Evolutionary conservation across 1,140 invertebrate species (phyloP).

Genomic region (Euwallacea fornicatus): DNA sequence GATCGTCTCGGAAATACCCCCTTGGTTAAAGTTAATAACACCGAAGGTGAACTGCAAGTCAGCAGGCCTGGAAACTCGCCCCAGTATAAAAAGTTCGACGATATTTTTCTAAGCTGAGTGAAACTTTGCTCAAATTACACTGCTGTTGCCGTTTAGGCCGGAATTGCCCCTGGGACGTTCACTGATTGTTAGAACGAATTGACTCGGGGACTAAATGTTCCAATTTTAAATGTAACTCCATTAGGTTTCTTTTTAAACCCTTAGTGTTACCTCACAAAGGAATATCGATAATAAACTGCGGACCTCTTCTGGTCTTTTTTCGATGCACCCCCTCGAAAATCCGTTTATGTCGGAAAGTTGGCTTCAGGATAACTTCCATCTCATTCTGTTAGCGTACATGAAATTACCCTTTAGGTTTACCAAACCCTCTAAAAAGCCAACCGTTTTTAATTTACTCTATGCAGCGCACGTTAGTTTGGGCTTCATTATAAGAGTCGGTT

Average conservation of each 20-base stretch:
- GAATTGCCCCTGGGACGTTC: slow-evolving; percentile 5
- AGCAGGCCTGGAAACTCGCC: slow-evolving; percentile 30
- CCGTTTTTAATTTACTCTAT: too few species aligned
- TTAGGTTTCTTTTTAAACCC: too few species aligned
- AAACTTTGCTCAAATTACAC: slow-evolving; percentile 17
- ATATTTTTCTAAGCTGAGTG: slow-evolving; percentile 17
- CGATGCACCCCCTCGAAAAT: too few species aligned
- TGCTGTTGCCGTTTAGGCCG: slow-evolving; percentile 1
- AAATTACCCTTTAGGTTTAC: neutral
- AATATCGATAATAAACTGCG: too few species aligned
- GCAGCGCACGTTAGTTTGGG: too few species aligned
- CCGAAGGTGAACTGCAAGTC: slow-evolving; percentile 30
- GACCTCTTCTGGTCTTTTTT: too few species aligned
- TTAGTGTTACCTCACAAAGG: too few species aligned
- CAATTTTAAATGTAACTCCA: neutral
- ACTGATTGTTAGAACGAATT: neutral
- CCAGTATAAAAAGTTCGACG: slow-evolving; percentile 10
- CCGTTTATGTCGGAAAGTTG: neutral
- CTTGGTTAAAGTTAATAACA: slow-evolving; percentile 22
- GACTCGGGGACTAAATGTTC: neutral
- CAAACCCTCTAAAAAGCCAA: too few species aligned
- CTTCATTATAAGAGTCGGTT: too few species aligned
- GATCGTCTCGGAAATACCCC: slow-evolving; percentile 27
- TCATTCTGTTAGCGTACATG: neutral
- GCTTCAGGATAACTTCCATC: neutral